A percentile compares a stretch with the other conserved stretches of the same genome.
Conservation (phyloP, 2,113 vertebrate genomes). For the Octodon degus region DNA sequence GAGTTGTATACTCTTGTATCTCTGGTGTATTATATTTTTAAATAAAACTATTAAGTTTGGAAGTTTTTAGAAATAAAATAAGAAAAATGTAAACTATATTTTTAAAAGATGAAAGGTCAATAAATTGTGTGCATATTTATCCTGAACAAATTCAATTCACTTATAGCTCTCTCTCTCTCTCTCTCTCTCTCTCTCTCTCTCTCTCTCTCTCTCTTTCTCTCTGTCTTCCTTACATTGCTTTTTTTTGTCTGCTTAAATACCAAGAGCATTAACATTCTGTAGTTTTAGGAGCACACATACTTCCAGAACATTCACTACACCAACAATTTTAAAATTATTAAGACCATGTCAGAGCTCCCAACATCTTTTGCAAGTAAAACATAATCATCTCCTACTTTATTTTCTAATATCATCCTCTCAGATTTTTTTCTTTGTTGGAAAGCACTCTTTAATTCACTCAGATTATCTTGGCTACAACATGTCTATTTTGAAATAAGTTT, state of each 20-base stretch:
- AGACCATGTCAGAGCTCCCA: background rate
- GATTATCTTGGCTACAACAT: background rate
- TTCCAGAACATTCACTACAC: background rate
- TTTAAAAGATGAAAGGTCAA: background rate
- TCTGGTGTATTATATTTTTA: background rate
- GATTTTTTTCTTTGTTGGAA: background rate
- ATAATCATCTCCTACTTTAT: background rate
- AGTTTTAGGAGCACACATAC: background rate
- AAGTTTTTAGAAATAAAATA: background rate
- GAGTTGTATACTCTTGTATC: fast-evolving
- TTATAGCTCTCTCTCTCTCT: background rate
- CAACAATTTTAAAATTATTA: background rate
- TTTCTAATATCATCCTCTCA: background rate
- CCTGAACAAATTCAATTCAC: background rate
- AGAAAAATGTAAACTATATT: background rate
- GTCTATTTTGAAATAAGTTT: background rate
- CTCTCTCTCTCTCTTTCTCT: background rate
- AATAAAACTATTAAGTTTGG: background rate
- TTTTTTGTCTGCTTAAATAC: background rate
- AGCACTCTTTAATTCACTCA: background rate
- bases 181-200: background rate
- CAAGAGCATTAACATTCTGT: background rate
- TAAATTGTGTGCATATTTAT: background rate
- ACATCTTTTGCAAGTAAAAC: background rate
- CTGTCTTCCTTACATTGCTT: background rate